Evolutionary conservation across 2,888 invertebrate genomes (phyloP).

Genomic region (Himalopsyche kuldschensis): DNA sequence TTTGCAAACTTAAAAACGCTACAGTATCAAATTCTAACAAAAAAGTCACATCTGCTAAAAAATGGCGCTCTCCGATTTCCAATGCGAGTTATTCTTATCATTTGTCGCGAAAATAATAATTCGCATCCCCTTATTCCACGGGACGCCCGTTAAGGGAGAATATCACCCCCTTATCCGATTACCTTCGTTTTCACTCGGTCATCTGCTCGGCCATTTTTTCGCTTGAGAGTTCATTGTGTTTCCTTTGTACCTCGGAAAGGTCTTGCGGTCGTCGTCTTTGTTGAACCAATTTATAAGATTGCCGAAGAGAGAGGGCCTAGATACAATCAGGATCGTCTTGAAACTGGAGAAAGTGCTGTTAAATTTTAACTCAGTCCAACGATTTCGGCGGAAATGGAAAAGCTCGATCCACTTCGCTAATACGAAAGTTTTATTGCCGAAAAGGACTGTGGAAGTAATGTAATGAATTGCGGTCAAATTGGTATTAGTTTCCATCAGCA

Average conservation of each 20-base stretch:
- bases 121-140: background rate
- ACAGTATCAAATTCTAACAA: background rate
- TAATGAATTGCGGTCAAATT: background rate
- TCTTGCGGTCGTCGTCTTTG: slow-evolving; percentile 29
- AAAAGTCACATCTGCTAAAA: background rate
- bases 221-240: slow-evolving; percentile 24
- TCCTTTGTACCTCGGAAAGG: slow-evolving; percentile 23
- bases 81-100: background rate
- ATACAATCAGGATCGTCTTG: slow-evolving; percentile 25
- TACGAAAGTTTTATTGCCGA: background rate
- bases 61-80: background rate
- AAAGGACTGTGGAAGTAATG: background rate
- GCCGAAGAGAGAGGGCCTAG: slow-evolving; percentile 27
- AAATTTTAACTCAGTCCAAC: background rate
- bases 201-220: slow-evolving; percentile 34
- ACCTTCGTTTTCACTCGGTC: slow-evolving; percentile 37
- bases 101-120: slow-evolving; percentile 1
- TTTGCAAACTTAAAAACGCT: background rate
- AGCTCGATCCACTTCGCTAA: background rate
- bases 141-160: background rate
- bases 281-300: slow-evolving; percentile 34
- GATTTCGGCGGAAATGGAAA: background rate
- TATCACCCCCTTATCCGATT: slow-evolving; percentile 31
- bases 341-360: slow-evolving; percentile 2
- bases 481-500: background rate